Percentiles rank a stretch among this genome's conserved stretches.
phyloP scores from a whole-genome alignment of 2,888 invertebrate species.

The Agrochola lychnidis region DNA sequence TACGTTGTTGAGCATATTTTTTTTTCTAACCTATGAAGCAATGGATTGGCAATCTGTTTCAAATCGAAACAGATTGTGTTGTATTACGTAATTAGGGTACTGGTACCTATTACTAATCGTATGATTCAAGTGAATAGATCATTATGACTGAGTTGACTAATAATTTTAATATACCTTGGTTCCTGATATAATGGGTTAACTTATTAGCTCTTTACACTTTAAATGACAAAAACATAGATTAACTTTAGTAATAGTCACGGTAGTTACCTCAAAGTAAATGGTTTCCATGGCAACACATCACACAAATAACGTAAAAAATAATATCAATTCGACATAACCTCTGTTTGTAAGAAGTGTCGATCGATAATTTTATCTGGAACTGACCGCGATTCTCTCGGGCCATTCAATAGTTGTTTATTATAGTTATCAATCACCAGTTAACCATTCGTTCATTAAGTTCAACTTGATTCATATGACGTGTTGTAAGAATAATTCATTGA shows the following conservation, averaged over 20 bases:
- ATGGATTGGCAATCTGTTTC: too few relatives aligned
- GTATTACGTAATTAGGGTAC: too few relatives aligned
- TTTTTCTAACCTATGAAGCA: too few relatives aligned
- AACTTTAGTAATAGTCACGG: neutral
- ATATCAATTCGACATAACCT: slow-evolving; percentile 47
- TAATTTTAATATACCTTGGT: neutral
- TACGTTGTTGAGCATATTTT: too few relatives aligned
- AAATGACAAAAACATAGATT: neutral
- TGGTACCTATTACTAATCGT: neutral
- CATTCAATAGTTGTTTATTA: slow-evolving; percentile 39
- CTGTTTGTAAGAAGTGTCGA: slow-evolving; percentile 34
- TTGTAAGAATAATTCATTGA: slow-evolving; percentile 14
- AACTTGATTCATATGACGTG: slow-evolving; percentile 30
- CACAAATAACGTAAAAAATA: slow-evolving; percentile 43
- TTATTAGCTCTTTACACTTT: neutral
- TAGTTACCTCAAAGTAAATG: slow-evolving; percentile 74
- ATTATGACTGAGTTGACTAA: neutral
- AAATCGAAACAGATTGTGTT: too few relatives aligned
- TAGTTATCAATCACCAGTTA: slow-evolving; percentile 38
- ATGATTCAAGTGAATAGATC: slow-evolving; percentile 7
- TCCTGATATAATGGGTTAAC: neutral
- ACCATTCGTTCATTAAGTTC: slow-evolving; percentile 51
- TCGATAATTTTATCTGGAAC: slow-evolving; percentile 79
- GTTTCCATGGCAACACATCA: slow-evolving; percentile 72
- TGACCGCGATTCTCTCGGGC: slow-evolving; percentile 68